Evolutionary conservation across 1,140 invertebrate genomes (phyloP).

Genomic region (Trialeurodes vaporariorum): DNA sequence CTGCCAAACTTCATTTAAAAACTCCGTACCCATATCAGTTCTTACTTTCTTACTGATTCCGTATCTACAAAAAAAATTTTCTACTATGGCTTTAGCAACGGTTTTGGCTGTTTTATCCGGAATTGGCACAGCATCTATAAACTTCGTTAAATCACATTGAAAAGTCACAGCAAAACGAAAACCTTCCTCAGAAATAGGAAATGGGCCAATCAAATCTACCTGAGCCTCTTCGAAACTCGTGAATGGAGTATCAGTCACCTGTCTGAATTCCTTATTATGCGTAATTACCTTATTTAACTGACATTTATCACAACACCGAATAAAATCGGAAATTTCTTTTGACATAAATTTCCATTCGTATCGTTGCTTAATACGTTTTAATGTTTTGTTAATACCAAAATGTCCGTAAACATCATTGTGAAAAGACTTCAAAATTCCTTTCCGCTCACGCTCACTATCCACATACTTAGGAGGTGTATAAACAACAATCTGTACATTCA

Average conservation of each 20-base stretch:
- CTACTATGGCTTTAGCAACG: constrained; percentile 22
- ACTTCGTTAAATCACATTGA: constrained; percentile 31
- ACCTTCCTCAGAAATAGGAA: constrained; percentile 23
- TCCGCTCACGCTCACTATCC: background rate
- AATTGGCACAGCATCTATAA: constrained; percentile 28
- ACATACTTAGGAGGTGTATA: background rate
- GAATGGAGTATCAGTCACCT: constrained; percentile 11
- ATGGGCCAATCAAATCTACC: constrained; percentile 30
- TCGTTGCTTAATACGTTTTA: background rate
- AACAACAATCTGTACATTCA: background rate
- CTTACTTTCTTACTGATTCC: constrained; percentile 15
- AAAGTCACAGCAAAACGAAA: constrained; percentile 30
- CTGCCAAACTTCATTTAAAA: constrained; percentile 23
- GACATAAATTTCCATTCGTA: background rate
- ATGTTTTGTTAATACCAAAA: background rate
- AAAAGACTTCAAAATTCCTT: background rate
- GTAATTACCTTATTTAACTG: background rate
- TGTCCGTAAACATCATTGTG: background rate
- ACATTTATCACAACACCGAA: background rate
- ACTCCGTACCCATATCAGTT: constrained; percentile 17
- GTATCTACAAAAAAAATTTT: constrained; percentile 11
- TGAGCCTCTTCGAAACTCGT: constrained; percentile 8
- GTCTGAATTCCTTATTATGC: background rate
- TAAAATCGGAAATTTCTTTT: background rate
- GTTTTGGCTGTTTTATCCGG: constrained; percentile 22